Base-by-base conservation (phyloP, 2,797 vertebrate genomes). In the Atherinosoma microstoma region DNA sequence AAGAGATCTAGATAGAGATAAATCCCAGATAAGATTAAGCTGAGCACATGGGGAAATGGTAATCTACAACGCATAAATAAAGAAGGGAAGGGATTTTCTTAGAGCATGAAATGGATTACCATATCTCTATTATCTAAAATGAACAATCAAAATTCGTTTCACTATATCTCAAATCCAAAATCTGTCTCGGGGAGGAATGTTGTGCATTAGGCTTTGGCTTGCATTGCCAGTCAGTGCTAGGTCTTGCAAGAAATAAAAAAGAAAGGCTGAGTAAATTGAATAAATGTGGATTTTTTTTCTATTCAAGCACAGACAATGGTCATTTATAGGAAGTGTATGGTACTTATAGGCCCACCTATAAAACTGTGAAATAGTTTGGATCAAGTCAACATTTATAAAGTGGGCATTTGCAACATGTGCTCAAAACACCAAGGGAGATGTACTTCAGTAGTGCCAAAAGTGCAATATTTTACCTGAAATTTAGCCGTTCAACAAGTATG, bases 1-100 rank as follows among this genome's bases (percentile, higher is more conserved):
- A 80, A 73, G 51, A 85, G 66, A 84, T 85, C 3, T 22, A 70
- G 82, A 83, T 57, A 16, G 9, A 62, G 70, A 85, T 79, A 68
- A 67, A 58, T 51, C 29, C 10, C 6, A 79, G 87, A 84, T 84
- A 85, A 86, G 78, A 84, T 29, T 54, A 40, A 68, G 63, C 67
- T 6, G 54, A 67, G 70, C 32, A 73, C 64, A 73, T 58, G 69
- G 24, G 32, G 77, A 60, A 67, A 67, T 53, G 63, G 47, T 81
- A 24, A 80, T 77, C 73, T 74, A 42, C n/a, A 49, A 77, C 24
- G 59, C 64, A 59, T 64, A 11, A 75, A 84, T 47, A 76, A 51
- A 6, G 18, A 8, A 58, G 2, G 58, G 65, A 67, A 60, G 29
- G 67, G 40, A 16, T 68, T 66, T 47, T 27, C 54, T 51, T 40